Evolutionary conservation across 2,888 invertebrate species (phyloP).

Genomic region (Drosophila histrio): DNA sequence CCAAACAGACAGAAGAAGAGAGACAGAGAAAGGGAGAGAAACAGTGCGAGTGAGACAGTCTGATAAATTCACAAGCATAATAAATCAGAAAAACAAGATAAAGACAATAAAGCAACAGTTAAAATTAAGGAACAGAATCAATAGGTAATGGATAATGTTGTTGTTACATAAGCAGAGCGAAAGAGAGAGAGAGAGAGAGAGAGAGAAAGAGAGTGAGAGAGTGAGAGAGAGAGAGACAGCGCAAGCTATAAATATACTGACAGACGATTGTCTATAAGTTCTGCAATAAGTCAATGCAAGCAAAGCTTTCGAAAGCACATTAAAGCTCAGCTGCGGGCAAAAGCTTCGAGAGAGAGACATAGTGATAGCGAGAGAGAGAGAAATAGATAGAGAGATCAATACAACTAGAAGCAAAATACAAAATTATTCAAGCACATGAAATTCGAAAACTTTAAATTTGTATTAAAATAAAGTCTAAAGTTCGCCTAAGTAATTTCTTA

Average conservation of each 20-base stretch:
- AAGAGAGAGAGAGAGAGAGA: background rate
- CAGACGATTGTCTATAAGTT: background rate
- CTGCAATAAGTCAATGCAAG: background rate
- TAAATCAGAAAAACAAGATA: conserved; percentile 24
- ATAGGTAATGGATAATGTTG: background rate
- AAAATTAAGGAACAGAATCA: conserved; percentile 12
- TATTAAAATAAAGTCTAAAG: no score
- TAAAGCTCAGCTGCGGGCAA: background rate
- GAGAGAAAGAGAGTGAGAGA: background rate
- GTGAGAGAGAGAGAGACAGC: background rate
- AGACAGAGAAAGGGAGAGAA: background rate
- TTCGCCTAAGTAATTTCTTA: no score
- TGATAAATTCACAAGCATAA: conserved; percentile 15
- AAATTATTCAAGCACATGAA: background rate
- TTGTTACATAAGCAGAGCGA: background rate
- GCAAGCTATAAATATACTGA: background rate
- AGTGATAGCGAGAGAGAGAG: background rate
- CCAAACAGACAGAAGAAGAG: conserved; percentile 2
- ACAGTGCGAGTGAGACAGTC: background rate
- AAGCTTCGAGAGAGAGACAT: background rate
- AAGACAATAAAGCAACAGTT: conserved; percentile 8
- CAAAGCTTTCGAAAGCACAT: background rate
- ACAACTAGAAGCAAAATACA: background rate
- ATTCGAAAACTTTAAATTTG: background rate
- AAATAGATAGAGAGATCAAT: background rate